Evolutionary conservation across 2,797 vertebrate genomes (phyloP), one percentile per base, ranked within the genome.

Genomic region (Sorex maritimensis): DNA sequence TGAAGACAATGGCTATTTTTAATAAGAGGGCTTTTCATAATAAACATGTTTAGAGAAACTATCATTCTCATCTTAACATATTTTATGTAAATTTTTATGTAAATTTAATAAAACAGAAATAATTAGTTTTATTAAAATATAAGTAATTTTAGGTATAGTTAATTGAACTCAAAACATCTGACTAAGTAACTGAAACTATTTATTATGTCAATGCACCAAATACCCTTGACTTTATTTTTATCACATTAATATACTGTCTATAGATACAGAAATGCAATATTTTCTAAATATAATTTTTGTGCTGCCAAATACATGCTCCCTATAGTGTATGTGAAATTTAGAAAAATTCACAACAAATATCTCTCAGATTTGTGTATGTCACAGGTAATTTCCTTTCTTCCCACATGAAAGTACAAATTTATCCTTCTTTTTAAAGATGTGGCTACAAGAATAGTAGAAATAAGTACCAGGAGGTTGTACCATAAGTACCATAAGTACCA

Each of bases 31-130:
- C 63, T 21, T 41, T 34, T 26, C 24, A 73, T 7, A 75, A 67
- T 77, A 81, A 92, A 55, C 34, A 38, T 58, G 34, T 5, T 82
- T 61, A 92, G 73, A 72, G 93, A 95, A 90, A 52, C 13, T 26
- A 82, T 83, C 61, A 61, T 30, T 93, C 23, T 61, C 34, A 86
- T 79, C 92, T 95, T 95, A 92, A 77, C 83, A 75, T 63, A n/a
- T 44, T 80, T 78, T 73, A 46, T 69, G 30, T 79, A 75, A 84
- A 68, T 15, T 65, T 68, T 86, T 30, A 88, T 26, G 71, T 46
- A 26, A 87, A 72, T 46, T 4, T 80, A 41, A 24, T 86, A 23
- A 82, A 77, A 71, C 24, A 87, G 38, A 0, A 94, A 84, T 38
- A 9, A 75, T 94, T 73, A 92, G 38, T 63, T 90, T 83, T n/a